These are phyloP conservation scores for Pteruthius melanotis DNA, from an alignment of 2,113 vertebrate species.

Conservation along the genomic window DNA sequence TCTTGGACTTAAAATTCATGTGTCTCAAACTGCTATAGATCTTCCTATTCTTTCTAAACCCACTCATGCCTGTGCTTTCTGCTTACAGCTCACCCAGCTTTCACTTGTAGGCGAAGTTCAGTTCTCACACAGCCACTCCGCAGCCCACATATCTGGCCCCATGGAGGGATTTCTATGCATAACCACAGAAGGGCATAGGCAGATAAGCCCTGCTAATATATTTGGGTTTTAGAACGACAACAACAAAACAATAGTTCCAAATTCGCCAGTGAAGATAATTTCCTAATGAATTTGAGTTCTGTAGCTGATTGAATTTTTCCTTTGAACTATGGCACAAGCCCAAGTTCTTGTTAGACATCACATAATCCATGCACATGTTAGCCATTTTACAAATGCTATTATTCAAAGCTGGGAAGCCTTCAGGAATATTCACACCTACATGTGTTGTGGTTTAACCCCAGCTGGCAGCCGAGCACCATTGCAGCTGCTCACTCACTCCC, in stretches of 20 bases:
- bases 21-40: background rate
- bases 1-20: background rate
- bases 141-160: background rate
- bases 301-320: background rate
- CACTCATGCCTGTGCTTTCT: background rate
- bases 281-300: background rate
- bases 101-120: background rate
- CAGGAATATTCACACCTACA: background rate
- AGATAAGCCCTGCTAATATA: background rate
- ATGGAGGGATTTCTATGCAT: background rate
- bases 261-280: background rate
- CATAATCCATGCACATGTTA: background rate
- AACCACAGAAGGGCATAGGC: background rate
- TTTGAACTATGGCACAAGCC: background rate
- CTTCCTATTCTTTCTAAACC: background rate
- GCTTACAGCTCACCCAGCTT: background rate
- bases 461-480: background rate
- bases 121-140: background rate
- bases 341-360: background rate
- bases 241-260: background rate
- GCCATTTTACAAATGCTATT: background rate
- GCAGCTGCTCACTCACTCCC: background rate
- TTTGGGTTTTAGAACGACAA: background rate
- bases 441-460: background rate
- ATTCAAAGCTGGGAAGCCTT: background rate